Evolutionary conservation across 2,113 vertebrate species (phyloP), one percentile per base, ranked within the genome.

Genomic region (Cyrtonyx montezumae): DNA sequence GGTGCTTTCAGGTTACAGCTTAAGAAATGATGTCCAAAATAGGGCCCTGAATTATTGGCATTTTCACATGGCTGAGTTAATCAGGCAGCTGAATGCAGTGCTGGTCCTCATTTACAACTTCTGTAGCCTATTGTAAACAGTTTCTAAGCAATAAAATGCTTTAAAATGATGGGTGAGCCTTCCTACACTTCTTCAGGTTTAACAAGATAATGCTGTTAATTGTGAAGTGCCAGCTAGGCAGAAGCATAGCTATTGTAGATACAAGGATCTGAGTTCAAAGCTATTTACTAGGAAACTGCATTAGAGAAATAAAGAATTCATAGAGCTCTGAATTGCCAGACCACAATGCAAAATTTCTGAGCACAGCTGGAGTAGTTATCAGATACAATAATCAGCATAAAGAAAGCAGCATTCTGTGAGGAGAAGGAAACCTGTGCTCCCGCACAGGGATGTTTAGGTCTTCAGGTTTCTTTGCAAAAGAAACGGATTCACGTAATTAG

Each of bases 171-270:
- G 48, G 70, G 58, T 62, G 81, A 92, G 71, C 67, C 75, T 87
- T 84, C 63, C 81, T 69, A 55, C 53, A 87, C 48, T 81, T 87
- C 90, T 84, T 73, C 90, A 94, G 81, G 67, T 91, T 94, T 94
- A 92, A 92, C 90, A 91, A 89, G 95, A 87, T 91, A 92, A 94
- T 84, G 84, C 62, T 23, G 81, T 79, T 96, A 94, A 94, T 92
- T 94, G 91, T 79, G 87, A 87, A 91, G 84, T 69, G 75, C 34
- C 51, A 7, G 87, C 91, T 81, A 81, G 81, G 58, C 78, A 36
- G 81, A 8, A 89, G 81, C n/a, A 1, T 32, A 71, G 75, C 84
- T 84, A 11, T 40, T 56, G 67, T 16, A 30, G 56, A 89, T 91
- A 94, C 89, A 92, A 88, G 74, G 78, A 93, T 91, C 67, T 84